These are phyloP conservation scores for Dysidea cf. avara DNA, from an alignment of 37 sponge, comb jelly and placozoan species.

Conservation along the genomic window DNA sequence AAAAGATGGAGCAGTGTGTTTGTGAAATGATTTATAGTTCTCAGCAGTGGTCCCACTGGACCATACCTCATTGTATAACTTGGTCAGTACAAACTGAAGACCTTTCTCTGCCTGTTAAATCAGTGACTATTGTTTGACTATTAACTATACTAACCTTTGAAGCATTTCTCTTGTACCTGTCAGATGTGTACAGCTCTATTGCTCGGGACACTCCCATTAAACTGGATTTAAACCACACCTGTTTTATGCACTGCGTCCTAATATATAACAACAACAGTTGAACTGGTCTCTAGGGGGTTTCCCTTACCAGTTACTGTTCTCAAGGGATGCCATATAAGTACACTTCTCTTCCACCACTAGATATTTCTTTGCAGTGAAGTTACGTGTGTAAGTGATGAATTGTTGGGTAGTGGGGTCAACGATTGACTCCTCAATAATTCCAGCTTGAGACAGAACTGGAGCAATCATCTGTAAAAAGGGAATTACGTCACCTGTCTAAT, in stretches of 20 bases:
- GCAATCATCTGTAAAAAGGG: too few relatives aligned
- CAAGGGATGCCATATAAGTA: constrained; percentile 48
- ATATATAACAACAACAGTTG: not conserved
- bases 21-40: too few relatives aligned
- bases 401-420: constrained; percentile 62
- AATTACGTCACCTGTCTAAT: too few relatives aligned
- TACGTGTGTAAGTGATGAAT: constrained; percentile 77
- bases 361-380: constrained; percentile 60
- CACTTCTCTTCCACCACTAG: constrained; percentile 81
- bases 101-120: constrained; percentile 49
- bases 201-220: constrained; percentile 68
- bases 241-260: constrained; percentile 75
- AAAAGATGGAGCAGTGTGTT: too few relatives aligned
- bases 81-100: constrained; percentile 33
- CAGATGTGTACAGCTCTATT: constrained; percentile 67
- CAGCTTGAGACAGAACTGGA: too few relatives aligned
- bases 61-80: constrained; percentile 4
- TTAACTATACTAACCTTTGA: constrained; percentile 39
- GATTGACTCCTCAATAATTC: constrained; percentile 74
- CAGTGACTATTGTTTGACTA: too few relatives aligned
- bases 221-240: constrained; percentile 76
- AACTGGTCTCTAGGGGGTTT: not conserved
- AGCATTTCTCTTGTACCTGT: constrained; percentile 71
- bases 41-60: too few relatives aligned
- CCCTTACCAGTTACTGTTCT: constrained; percentile 65